phyloP scores from a whole-genome alignment of 1,140 invertebrate genomes.

The Zophobas atratus region DNA sequence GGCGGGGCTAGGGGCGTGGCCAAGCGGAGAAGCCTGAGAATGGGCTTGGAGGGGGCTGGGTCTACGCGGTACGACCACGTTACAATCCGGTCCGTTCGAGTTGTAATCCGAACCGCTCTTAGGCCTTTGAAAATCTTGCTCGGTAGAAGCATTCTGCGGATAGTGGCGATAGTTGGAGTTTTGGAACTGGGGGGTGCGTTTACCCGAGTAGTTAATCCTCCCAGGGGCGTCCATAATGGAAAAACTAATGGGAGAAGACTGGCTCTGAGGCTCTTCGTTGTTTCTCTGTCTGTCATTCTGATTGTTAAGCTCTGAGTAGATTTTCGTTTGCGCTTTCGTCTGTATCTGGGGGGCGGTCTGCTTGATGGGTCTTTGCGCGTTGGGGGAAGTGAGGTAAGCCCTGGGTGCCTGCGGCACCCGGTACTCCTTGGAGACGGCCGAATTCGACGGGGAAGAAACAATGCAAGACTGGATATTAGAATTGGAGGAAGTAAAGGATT shows the following conservation, averaged over 20 bases:
- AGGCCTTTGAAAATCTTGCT: conserved; percentile 77
- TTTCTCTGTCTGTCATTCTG: conserved; percentile 71
- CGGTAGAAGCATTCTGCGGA: conserved; percentile 74
- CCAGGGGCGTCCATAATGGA: conserved; percentile 80
- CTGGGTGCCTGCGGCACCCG: conserved; percentile 71
- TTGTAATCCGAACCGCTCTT: conserved; percentile 73
- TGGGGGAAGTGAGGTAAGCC: conserved; percentile 57
- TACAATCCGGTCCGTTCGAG: conserved; percentile 73
- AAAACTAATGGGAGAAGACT: conserved; percentile 83
- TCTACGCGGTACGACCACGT: conserved; percentile 75
- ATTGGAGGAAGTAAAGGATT: conserved; percentile 72
- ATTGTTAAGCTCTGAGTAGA: conserved; percentile 74
- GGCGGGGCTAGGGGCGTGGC: conserved; percentile 80
- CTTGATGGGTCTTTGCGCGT: conserved; percentile 59
- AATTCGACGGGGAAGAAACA: conserved; percentile 76
- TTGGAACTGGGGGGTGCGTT: conserved; percentile 62
- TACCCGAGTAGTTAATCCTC: conserved; percentile 72
- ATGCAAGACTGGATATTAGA: conserved; percentile 79
- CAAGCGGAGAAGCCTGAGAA: conserved; percentile 74
- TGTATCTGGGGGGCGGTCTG: conserved; percentile 73
- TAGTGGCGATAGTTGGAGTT: conserved; percentile 63
- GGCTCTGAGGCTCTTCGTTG: conserved; percentile 70
- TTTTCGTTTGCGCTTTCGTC: conserved; percentile 80
- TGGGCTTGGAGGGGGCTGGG: conserved; percentile 79
- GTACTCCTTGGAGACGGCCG: conserved; percentile 73